Conservation (phyloP, 2,797 vertebrate genomes). For the Loriculus beryllinus region DNA sequence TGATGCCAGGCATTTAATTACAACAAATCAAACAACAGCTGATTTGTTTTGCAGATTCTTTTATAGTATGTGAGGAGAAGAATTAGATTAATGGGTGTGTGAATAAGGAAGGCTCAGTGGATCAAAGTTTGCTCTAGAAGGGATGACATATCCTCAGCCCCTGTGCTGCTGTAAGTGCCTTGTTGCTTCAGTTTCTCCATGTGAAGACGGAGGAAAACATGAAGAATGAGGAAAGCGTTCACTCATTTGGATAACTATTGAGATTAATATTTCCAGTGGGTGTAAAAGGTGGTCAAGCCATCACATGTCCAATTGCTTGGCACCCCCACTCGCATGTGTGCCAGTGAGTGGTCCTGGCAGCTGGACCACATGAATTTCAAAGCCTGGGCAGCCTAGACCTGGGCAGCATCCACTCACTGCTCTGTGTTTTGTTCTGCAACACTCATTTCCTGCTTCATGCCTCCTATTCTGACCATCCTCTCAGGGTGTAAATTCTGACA, state of each 20-base stretch:
- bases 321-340: rapidly evolving
- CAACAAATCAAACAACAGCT: not conserved
- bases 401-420: not conserved
- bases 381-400: not conserved
- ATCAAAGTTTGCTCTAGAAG: not conserved
- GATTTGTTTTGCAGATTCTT: not conserved
- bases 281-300: not conserved
- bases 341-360: not conserved
- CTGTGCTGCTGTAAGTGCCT: not conserved
- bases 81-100: not conserved
- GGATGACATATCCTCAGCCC: not conserved
- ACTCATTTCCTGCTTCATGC: not conserved
- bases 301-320: not conserved
- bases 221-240: not conserved
- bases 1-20: not conserved
- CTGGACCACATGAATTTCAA: not conserved
- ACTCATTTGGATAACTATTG: not conserved
- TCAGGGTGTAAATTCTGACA: not conserved
- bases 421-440: not conserved
- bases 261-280: not conserved
- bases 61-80: not conserved
- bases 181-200: not conserved
- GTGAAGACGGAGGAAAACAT: not conserved
- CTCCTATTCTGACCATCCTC: not conserved
- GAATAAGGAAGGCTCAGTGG: not conserved